These are phyloP conservation scores for Antennarius striatus DNA, from an alignment of 2,113 vertebrate genomes.

Conservation along the genomic window DNA sequence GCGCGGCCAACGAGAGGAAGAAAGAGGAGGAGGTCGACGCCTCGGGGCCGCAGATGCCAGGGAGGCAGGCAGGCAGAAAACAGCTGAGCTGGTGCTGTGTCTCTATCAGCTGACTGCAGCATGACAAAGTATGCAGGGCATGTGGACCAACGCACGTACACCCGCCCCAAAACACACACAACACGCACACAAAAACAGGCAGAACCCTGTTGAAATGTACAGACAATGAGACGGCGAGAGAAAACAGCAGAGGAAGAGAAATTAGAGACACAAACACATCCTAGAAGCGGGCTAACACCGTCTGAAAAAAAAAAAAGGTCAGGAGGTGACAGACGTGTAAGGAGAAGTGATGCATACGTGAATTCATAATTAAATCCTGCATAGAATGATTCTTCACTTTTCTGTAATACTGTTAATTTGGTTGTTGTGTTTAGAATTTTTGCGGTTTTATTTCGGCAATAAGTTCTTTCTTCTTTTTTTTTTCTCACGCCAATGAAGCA, in stretches of 20 bases:
- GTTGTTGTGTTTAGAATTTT: conserved; percentile 6
- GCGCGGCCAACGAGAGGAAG: conserved; percentile 11
- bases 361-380: too few relatives aligned
- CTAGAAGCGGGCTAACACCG: conserved; percentile 19
- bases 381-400: not conserved
- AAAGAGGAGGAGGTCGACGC: conserved; percentile 17
- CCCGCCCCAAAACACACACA: not conserved
- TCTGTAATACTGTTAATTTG: not conserved
- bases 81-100: conserved; percentile 68
- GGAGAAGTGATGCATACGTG: conserved; percentile 15
- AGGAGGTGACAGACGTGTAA: conserved; percentile 1
- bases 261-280: not conserved
- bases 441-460: conserved; percentile 30
- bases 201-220: conserved; percentile 28
- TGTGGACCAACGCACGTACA: not conserved
- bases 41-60: conserved; percentile 29
- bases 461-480: conserved; percentile 39
- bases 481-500: conserved; percentile 57
- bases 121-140: conserved; percentile 60
- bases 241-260: conserved; percentile 17
- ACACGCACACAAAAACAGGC: conserved; percentile 31
- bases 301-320: conserved; percentile 24
- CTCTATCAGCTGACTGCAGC: conserved; percentile 74
- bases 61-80: conserved; percentile 40
- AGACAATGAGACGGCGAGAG: conserved; percentile 14